phyloP scores from a whole-genome alignment of 2,797 vertebrate species.

The Agapornis canus region DNA sequence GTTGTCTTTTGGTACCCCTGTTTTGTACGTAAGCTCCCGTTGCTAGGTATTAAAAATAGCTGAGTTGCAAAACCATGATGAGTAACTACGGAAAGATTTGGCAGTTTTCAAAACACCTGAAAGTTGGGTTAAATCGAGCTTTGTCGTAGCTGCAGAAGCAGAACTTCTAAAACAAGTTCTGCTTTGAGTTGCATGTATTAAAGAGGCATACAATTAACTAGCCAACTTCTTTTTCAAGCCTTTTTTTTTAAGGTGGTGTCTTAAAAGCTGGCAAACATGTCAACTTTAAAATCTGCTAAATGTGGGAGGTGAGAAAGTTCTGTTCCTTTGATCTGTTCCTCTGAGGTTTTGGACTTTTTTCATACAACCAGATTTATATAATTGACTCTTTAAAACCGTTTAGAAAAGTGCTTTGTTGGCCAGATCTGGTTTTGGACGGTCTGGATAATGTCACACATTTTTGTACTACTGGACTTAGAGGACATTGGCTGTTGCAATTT shows the following conservation, averaged over 20 bases:
- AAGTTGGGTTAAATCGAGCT: conserved; percentile 41
- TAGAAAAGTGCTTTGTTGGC: conserved; percentile 28
- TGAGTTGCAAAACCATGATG: conserved; percentile 31
- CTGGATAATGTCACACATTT: conserved; percentile 24
- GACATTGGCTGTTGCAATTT: conserved; percentile 63
- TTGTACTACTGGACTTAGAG: conserved; percentile 62
- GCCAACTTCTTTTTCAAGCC: conserved; percentile 60
- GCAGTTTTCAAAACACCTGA: conserved; percentile 60
- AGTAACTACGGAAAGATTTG: conserved; percentile 46
- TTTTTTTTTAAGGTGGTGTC: conserved; percentile 58
- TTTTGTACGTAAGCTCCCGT: conserved; percentile 54
- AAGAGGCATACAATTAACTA: conserved; percentile 51
- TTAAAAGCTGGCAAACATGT: conserved; percentile 60
- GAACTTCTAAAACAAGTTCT: conserved; percentile 68
- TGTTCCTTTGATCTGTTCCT: conserved; percentile 16
- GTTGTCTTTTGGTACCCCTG: conserved; percentile 74
- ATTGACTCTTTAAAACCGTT: conserved; percentile 14
- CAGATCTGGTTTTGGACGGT: conserved; percentile 41
- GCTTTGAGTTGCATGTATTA: conserved; percentile 53
- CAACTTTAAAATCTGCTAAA: conserved; percentile 25
- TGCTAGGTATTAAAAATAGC: conserved; percentile 47
- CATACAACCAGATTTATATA: conserved; percentile 19
- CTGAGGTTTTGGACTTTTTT: conserved; percentile 45
- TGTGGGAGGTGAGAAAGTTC: conserved; percentile 60
- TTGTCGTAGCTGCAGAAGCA: conserved; percentile 52